Evolutionary conservation across 2,888 invertebrate genomes (phyloP).

Genomic region (Aphidius colemani): DNA sequence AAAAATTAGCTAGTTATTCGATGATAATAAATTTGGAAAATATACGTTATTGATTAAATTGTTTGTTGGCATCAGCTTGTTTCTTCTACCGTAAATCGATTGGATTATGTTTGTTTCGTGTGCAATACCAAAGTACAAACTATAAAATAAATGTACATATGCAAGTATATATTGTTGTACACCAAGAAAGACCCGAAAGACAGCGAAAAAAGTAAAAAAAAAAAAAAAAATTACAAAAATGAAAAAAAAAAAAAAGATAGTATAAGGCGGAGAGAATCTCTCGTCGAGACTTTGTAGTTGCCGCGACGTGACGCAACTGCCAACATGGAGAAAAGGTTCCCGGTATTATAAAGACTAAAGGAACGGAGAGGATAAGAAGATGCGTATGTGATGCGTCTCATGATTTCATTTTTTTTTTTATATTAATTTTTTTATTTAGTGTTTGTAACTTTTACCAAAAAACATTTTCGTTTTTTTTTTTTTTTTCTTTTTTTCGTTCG

Average conservation of each 20-base stretch:
- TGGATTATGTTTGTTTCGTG: neutral
- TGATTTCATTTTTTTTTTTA: constrained; percentile 6
- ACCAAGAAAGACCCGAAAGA: constrained; percentile 4
- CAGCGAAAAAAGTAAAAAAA: constrained; percentile 20
- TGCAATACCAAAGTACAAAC: constrained; percentile 45
- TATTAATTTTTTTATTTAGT: constrained; percentile 30
- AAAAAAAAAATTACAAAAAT: constrained; percentile 21
- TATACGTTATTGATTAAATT: too few relatives aligned
- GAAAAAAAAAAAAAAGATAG: constrained; percentile 23
- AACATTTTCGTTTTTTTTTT: constrained; percentile 12
- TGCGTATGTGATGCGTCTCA: constrained; percentile 21
- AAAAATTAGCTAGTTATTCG: too few relatives aligned
- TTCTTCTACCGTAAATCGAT: neutral
- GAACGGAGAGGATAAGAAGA: constrained; percentile 26
- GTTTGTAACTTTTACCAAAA: constrained; percentile 27
- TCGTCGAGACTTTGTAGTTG: constrained; percentile 55
- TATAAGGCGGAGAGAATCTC: constrained; percentile 32
- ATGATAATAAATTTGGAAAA: too few relatives aligned
- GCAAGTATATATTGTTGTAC: constrained; percentile 35
- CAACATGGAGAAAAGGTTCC: constrained; percentile 54
- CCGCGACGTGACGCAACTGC: constrained; percentile 60
- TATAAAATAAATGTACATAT: constrained; percentile 49
- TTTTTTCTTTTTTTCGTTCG: too few relatives aligned
- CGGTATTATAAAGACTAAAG: constrained; percentile 47
- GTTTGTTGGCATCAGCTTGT: too few relatives aligned